Conservation (phyloP, 2,113 vertebrate species). For the Myanophis thanlyinensis region DNA sequence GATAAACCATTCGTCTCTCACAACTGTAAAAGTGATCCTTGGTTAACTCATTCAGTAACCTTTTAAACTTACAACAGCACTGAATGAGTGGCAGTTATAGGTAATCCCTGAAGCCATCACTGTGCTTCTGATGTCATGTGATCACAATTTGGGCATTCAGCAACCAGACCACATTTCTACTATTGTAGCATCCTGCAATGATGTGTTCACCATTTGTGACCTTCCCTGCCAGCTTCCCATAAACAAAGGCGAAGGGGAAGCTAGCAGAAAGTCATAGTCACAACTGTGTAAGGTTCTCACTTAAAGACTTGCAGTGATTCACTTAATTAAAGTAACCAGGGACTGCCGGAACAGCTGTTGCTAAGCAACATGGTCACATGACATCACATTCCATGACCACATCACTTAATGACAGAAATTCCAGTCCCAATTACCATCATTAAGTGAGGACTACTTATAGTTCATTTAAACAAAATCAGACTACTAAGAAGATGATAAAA, state of each 20-base stretch:
- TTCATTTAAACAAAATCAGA: not conserved
- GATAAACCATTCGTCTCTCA: not conserved
- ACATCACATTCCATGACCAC: not conserved
- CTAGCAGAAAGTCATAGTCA: not conserved
- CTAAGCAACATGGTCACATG: not conserved
- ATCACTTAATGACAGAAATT: not conserved
- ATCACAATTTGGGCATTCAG: not conserved
- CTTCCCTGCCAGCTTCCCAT: not conserved
- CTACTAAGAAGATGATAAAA: not conserved
- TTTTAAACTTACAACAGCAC: not conserved
- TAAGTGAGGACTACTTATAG: not conserved
- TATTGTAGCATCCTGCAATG: not conserved
- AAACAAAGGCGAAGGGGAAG: not conserved
- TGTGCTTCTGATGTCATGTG: not conserved
- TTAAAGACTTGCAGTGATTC: not conserved
- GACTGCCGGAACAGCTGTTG: not conserved
- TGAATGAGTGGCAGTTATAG: not conserved
- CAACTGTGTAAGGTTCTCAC: not conserved
- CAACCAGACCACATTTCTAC: not conserved
- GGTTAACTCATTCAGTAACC: not conserved
- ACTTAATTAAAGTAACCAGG: not conserved
- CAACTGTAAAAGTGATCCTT: not conserved
- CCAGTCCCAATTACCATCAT: not conserved
- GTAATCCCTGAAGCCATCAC: not conserved
- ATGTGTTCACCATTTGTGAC: not conserved